These are phyloP conservation scores for Muricea muricata DNA, from an alignment of 92 coral and sea anemone species.

Conservation along the genomic window DNA sequence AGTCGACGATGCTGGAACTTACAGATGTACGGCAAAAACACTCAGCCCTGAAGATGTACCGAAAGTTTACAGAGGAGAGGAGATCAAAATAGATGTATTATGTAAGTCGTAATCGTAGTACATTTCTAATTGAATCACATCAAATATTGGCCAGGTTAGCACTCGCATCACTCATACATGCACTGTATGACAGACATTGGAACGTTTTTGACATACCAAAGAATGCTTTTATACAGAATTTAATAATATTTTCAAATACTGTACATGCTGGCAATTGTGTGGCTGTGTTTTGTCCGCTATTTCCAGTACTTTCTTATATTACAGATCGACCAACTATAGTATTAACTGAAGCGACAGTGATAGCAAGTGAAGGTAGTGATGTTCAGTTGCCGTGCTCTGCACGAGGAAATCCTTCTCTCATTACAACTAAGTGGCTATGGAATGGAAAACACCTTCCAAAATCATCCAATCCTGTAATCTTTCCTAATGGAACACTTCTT, in stretches of 20 bases:
- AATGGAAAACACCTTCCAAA: constrained; percentile 57
- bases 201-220: background rate
- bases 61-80: constrained; percentile 71
- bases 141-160: no score
- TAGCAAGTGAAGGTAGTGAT: constrained; percentile 77
- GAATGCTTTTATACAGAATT: no score
- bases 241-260: background rate
- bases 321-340: constrained; percentile 77
- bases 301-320: background rate
- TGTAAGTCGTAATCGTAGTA: constrained; percentile 86
- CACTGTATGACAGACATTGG: no score
- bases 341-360: constrained; percentile 55
- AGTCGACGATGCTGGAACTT: constrained; percentile 78
- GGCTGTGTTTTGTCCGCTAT: background rate
- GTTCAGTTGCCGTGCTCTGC: constrained; percentile 89
- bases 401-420: constrained; percentile 82
- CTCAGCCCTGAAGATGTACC: constrained; percentile 67
- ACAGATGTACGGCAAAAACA: constrained; percentile 83
- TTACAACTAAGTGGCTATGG: constrained; percentile 82
- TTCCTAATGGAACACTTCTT: constrained; percentile 81
- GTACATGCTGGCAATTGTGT: background rate
- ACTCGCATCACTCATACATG: no score
- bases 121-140: background rate
- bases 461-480: constrained; percentile 53
- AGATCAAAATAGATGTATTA: constrained; percentile 79